Evolutionary conservation across 2,797 vertebrate species (phyloP).

Genomic region (Ptychobarbus kaznakovi): DNA sequence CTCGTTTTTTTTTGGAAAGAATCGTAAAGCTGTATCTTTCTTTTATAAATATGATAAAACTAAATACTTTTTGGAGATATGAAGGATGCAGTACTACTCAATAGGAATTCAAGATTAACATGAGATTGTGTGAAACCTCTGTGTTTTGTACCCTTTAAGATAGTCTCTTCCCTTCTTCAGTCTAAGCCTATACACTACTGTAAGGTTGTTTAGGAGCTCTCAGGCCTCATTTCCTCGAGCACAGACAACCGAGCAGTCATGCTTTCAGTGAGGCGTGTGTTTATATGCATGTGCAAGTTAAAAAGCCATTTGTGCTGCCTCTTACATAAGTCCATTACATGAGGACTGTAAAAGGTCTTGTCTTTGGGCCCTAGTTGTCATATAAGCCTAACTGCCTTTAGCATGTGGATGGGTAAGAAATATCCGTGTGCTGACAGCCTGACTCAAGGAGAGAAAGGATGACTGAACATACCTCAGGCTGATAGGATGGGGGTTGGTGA

Average conservation of each 20-base stretch:
- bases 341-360: neutral
- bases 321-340: constrained; percentile 13
- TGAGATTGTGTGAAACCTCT: no score
- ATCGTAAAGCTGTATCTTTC: no score
- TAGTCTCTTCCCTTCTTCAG: neutral
- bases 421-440: neutral
- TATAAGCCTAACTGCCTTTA: constrained; percentile 36
- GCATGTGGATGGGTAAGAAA: constrained; percentile 16
- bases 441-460: neutral
- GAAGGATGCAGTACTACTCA: no score
- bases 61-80: no score
- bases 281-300: neutral
- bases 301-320: constrained; percentile 17
- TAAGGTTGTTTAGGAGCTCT: neutral
- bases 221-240: neutral
- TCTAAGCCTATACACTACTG: neutral
- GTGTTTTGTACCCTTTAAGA: neutral
- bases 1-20: no score
- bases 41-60: no score
- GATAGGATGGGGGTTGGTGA: neutral
- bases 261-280: neutral
- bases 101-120: no score
- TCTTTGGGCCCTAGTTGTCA: constrained; percentile 12
- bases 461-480: constrained; percentile 24
- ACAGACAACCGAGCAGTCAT: neutral